These are phyloP conservation scores for Okapia johnstoni DNA, from an alignment of 2,113 vertebrate genomes.

Conservation along the genomic window DNA sequence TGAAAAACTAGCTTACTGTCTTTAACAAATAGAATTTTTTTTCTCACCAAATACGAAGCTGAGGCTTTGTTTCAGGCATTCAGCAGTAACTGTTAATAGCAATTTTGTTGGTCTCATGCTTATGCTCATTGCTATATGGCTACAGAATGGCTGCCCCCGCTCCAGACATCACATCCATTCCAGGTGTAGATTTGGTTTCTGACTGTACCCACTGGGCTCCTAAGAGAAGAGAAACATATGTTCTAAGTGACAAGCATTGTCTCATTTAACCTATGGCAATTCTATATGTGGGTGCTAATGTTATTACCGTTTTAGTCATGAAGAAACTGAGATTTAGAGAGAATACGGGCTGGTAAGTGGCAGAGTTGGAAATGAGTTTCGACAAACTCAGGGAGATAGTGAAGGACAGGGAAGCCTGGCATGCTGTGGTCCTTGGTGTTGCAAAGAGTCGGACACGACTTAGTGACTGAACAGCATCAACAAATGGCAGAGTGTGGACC, in stretches of 20 bases:
- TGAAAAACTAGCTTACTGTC: neutral
- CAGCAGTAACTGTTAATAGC: neutral
- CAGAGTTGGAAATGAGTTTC: neutral
- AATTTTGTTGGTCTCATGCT: neutral
- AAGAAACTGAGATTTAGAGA: neutral
- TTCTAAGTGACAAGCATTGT: neutral
- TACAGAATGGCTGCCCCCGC: neutral
- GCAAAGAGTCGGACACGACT: fast-evolving
- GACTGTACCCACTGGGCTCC: neutral
- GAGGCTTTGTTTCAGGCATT: neutral
- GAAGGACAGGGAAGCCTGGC: neutral
- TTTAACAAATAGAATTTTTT: neutral
- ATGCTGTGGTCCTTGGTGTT: neutral
- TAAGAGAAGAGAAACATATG: neutral
- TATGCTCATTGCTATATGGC: neutral
- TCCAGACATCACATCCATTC: neutral
- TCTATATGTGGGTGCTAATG: neutral
- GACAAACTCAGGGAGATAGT: neutral
- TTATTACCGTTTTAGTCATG: neutral
- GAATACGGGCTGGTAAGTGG: neutral
- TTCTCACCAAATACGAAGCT: neutral
- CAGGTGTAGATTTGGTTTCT: neutral
- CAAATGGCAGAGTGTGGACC: neutral
- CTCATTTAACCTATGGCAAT: neutral
- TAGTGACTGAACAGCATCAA: neutral